These are phyloP conservation scores for Pycnomerus fuliginosus DNA, from an alignment of 2,888 invertebrate genomes.

Conservation along the genomic window DNA sequence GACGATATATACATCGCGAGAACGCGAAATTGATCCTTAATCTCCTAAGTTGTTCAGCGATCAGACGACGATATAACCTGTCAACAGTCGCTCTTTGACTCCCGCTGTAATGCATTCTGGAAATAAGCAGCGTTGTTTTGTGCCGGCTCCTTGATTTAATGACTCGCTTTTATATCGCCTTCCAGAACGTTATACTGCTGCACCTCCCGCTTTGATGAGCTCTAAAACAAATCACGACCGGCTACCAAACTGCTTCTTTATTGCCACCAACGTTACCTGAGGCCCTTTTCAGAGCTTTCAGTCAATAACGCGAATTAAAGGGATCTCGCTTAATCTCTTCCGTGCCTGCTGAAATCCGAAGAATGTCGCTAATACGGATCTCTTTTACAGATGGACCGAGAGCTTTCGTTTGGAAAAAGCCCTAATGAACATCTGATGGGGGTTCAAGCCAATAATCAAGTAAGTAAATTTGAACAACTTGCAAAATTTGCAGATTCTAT, in stretches of 20 bases:
- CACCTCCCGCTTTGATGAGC: conserved; percentile 40
- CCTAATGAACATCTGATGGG: too few relatives aligned
- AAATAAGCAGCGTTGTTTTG: conserved; percentile 11
- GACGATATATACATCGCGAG: conserved; percentile 8
- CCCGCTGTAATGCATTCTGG: conserved; percentile 7
- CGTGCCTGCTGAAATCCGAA: too few relatives aligned
- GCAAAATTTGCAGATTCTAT: too few relatives aligned
- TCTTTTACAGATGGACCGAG: too few relatives aligned
- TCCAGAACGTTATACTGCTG: conserved; percentile 33
- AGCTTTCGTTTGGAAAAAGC: too few relatives aligned
- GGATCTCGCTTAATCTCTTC: too few relatives aligned
- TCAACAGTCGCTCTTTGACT: conserved; percentile 5
- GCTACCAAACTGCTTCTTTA: conserved; percentile 35
- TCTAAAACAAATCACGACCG: conserved; percentile 42
- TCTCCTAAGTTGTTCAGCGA: conserved; percentile 14
- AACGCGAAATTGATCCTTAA: conserved; percentile 19
- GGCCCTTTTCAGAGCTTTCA: too few relatives aligned
- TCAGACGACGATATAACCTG: conserved; percentile 9
- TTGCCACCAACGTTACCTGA: conserved; percentile 26
- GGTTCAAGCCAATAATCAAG: too few relatives aligned
- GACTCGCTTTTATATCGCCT: conserved; percentile 30
- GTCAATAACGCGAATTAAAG: too few relatives aligned
- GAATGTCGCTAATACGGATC: too few relatives aligned
- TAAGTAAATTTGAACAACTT: too few relatives aligned
- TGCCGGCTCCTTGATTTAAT: conserved; percentile 27